Evolutionary conservation across 1,140 invertebrate species (phyloP).

Genomic region (Ostrea edulis): DNA sequence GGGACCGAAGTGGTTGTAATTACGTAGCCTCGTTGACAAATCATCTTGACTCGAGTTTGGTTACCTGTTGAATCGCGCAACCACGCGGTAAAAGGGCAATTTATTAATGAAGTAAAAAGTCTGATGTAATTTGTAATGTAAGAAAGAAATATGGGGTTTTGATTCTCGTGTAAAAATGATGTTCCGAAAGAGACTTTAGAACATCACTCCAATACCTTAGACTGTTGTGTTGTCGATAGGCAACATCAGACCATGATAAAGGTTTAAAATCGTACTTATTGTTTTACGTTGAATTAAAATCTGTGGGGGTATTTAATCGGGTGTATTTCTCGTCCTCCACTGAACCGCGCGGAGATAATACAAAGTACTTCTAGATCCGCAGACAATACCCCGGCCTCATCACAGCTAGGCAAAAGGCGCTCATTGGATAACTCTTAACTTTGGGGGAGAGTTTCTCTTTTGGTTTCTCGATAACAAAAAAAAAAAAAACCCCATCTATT

Average conservation of each 20-base stretch:
- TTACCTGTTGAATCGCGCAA: slow-evolving; percentile 6
- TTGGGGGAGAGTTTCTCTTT: neutral
- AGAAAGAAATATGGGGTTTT: neutral
- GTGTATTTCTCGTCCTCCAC: slow-evolving; percentile 16
- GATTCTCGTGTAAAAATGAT: neutral
- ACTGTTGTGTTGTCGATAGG: slow-evolving; percentile 17
- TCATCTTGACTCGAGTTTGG: neutral
- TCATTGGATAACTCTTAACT: neutral
- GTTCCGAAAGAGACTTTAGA: neutral
- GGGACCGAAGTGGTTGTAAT: neutral
- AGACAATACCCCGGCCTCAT: slow-evolving; percentile 16
- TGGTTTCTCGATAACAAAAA: neutral
- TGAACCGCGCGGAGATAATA: slow-evolving; percentile 13
- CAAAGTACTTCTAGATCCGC: neutral
- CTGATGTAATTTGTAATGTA: neutral
- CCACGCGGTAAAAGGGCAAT: neutral
- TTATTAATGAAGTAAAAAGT: neutral
- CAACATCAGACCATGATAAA: slow-evolving; percentile 22
- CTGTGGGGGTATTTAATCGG: slow-evolving; percentile 32
- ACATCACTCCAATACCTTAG: neutral
- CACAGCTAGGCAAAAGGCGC: neutral
- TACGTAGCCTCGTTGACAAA: neutral
- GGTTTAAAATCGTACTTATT: slow-evolving; percentile 2
- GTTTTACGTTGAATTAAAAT: slow-evolving; percentile 36
- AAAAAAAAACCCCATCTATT: neutral